A percentile compares a stretch with the other conserved stretches of the same genome.
These are phyloP conservation scores for Cottus gobio DNA, from an alignment of 2,113 vertebrate species.

Conservation along the genomic window DNA sequence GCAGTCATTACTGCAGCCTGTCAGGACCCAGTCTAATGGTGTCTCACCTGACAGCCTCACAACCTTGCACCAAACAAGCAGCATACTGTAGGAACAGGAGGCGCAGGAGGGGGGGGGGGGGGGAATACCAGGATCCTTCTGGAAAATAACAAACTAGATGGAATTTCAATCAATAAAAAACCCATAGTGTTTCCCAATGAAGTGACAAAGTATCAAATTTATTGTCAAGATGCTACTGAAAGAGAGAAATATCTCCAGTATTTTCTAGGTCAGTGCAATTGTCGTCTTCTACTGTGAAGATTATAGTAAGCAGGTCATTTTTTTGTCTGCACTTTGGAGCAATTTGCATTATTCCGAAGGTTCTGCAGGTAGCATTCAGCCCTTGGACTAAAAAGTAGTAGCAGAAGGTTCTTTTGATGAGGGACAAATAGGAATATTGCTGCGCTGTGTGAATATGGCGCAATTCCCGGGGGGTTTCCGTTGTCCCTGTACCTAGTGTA, in stretches of 20 bases:
- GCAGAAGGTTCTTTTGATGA: conserved; percentile 83
- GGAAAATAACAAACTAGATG: conserved; percentile 36
- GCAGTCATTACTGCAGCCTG: conserved; percentile 72
- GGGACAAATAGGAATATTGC: conserved; percentile 86
- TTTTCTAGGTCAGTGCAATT: conserved; percentile 18
- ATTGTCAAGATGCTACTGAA: conserved; percentile 43
- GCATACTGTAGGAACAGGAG: conserved; percentile 23
- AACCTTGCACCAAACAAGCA: conserved; percentile 63
- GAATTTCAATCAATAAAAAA: conserved; percentile 66
- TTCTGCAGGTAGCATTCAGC: conserved; percentile 82
- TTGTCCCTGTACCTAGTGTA: conserved; percentile 71
- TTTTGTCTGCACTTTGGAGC: conserved; percentile 87
- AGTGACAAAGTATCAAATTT: conserved; percentile 60
- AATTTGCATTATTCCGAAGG: conserved; percentile 88
- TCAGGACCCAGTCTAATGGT: conserved; percentile 75
- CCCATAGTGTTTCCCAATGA: conserved; percentile 60
- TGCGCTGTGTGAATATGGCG: conserved; percentile 86
- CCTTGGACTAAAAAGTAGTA: conserved; percentile 86
- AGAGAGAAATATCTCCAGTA: conserved; percentile 12
- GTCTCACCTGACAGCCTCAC: conserved; percentile 76
- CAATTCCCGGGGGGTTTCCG: conserved; percentile 83
- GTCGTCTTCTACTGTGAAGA: conserved; percentile 64
- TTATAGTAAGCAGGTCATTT: conserved; percentile 84
- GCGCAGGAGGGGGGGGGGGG: background rate
- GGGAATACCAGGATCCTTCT: background rate